These are phyloP conservation scores for Anguilla obscura DNA, from an alignment of 2,797 vertebrate genomes.

Conservation along the genomic window DNA sequence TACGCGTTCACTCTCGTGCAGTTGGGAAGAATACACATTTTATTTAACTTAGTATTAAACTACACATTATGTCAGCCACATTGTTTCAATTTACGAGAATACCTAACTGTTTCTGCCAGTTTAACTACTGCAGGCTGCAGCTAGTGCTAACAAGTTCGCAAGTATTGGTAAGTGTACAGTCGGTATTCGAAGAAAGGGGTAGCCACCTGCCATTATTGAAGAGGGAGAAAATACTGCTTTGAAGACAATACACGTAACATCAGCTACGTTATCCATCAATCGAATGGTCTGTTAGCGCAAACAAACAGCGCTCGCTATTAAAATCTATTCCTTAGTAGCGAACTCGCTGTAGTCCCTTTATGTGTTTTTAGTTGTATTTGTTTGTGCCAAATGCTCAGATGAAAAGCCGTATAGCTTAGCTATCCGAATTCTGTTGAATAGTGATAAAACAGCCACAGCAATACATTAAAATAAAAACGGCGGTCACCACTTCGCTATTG, in stretches of 20 bases:
- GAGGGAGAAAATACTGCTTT: neutral
- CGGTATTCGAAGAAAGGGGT: neutral
- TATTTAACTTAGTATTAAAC: neutral
- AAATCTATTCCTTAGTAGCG: neutral
- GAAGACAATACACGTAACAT: neutral
- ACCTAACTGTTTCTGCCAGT: neutral
- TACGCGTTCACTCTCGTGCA: too few relatives aligned
- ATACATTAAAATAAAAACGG: neutral
- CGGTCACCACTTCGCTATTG: neutral
- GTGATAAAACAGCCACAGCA: neutral
- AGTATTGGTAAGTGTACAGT: neutral
- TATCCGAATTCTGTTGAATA: neutral
- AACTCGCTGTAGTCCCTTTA: neutral
- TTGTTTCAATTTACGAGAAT: neutral
- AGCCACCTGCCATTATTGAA: neutral
- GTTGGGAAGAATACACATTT: too few relatives aligned
- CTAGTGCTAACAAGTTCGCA: neutral
- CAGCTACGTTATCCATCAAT: neutral
- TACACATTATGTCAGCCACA: neutral
- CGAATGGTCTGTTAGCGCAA: neutral
- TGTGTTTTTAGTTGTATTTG: neutral
- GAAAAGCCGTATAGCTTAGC: neutral
- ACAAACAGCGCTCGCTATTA: neutral
- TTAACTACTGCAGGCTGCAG: neutral
- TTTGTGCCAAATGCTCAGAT: neutral